These are phyloP conservation scores for Babylonia areolata DNA, from an alignment of 1,140 invertebrate genomes.

Conservation along the genomic window DNA sequence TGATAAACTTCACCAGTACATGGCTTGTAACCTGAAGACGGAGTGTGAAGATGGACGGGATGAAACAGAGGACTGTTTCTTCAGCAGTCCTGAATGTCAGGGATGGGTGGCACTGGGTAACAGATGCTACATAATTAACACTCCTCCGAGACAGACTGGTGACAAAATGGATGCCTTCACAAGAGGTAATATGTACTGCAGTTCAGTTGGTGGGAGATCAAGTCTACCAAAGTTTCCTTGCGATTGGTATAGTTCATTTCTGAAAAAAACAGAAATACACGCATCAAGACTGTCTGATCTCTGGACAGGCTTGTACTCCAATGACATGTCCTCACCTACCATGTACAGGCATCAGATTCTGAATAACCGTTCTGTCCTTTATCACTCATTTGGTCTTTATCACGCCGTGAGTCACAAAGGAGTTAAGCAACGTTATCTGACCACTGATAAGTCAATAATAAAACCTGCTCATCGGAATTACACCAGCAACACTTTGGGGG, in stretches of 20 bases:
- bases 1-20: neutral
- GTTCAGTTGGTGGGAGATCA: no score
- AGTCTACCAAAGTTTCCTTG: no score
- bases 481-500: neutral
- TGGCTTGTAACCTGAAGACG: neutral
- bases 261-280: no score
- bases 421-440: neutral
- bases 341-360: conserved; percentile 3
- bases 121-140: neutral
- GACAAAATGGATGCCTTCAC: neutral
- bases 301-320: neutral
- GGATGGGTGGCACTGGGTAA: neutral
- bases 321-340: neutral
- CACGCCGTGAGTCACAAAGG: neutral
- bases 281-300: no score
- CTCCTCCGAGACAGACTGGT: neutral
- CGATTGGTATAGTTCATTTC: no score
- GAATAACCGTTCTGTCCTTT: neutral
- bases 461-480: neutral
- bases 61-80: conserved; percentile 15
- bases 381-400: neutral
- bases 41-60: conserved; percentile 3
- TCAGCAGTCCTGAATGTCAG: neutral
- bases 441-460: neutral
- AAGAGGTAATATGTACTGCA: no score